Conservation (phyloP, 2,797 vertebrate species). For the Karalla daura region DNA sequence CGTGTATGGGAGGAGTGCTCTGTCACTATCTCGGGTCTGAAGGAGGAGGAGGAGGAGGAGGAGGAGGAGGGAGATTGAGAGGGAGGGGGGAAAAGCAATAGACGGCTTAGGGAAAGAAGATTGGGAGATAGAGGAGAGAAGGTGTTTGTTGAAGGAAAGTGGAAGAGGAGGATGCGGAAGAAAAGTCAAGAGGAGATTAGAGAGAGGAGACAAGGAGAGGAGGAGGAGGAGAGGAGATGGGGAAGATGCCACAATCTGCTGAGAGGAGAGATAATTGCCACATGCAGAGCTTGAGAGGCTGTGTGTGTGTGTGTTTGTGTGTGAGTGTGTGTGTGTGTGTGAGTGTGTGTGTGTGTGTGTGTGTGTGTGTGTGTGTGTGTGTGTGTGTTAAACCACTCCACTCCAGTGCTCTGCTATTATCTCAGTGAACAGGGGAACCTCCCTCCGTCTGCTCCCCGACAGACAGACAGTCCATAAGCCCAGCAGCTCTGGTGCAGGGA, state of each 20-base stretch:
- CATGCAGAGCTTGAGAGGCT: constrained; percentile 67
- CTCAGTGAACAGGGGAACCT: constrained; percentile 65
- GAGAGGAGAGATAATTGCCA: constrained; percentile 76
- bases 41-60: neutral
- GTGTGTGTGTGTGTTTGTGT: constrained; percentile 37
- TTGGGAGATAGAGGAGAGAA: constrained; percentile 20
- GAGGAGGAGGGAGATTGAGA: constrained; percentile 30
- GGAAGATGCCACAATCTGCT: constrained; percentile 70
- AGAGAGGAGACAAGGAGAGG: constrained; percentile 18
- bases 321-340: constrained; percentile 33
- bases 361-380: constrained; percentile 58
- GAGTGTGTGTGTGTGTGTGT: constrained; percentile 62
- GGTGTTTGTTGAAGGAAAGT: neutral
- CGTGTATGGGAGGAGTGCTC: constrained; percentile 5
- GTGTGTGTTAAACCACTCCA: constrained; percentile 70
- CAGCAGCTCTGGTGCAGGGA: constrained; percentile 56
- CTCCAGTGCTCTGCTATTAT: constrained; percentile 69
- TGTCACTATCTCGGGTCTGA: constrained; percentile 26
- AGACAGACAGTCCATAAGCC: constrained; percentile 51
- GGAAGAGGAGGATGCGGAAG: constrained; percentile 19
- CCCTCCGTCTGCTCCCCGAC: constrained; percentile 63
- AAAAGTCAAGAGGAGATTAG: constrained; percentile 55
- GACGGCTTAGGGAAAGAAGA: constrained; percentile 18
- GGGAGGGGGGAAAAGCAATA: constrained; percentile 18
- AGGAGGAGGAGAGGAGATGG: constrained; percentile 39